A percentile compares a stretch with the other conserved stretches of the same genome.
These are phyloP conservation scores for Cyclophora albipunctata DNA, from an alignment of 2,888 invertebrate species.

Conservation along the genomic window DNA sequence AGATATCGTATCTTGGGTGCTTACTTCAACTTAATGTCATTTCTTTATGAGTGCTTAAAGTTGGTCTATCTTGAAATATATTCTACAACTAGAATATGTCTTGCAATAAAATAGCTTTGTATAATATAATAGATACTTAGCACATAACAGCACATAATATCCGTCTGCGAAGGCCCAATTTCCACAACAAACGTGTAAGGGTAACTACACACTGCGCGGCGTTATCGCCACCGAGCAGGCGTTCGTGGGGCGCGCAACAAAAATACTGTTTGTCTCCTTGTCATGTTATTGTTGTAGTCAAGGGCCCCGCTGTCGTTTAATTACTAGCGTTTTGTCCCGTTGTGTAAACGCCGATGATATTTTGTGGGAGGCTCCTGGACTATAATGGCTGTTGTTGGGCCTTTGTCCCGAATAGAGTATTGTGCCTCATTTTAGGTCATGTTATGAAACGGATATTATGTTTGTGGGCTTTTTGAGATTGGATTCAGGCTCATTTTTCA, in stretches of 20 bases:
- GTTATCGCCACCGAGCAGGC: constrained; percentile 58
- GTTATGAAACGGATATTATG: background rate
- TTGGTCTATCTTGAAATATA: too few relatives aligned
- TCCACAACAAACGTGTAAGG: constrained; percentile 14
- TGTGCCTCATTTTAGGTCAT: background rate
- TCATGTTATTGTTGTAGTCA: constrained; percentile 36
- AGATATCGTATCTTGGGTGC: too few relatives aligned
- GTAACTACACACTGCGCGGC: constrained; percentile 22
- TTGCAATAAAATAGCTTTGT: too few relatives aligned
- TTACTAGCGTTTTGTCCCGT: constrained; percentile 54
- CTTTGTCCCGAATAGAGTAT: background rate
- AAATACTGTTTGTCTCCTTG: constrained; percentile 48
- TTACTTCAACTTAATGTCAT: too few relatives aligned
- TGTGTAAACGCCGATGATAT: constrained; percentile 24
- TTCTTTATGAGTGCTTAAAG: too few relatives aligned
- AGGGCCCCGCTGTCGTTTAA: constrained; percentile 59
- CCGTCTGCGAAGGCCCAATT: background rate
- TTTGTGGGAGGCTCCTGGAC: constrained; percentile 23
- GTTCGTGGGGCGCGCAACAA: constrained; percentile 45
- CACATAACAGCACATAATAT: too few relatives aligned
- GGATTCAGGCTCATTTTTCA: too few relatives aligned
- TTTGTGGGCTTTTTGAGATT: too few relatives aligned
- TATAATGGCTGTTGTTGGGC: constrained; percentile 8
- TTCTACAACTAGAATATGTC: too few relatives aligned
- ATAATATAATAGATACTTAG: too few relatives aligned